These are phyloP conservation scores for Anomalospiza imberbis DNA, from an alignment of 2,797 vertebrate genomes.

Conservation along the genomic window DNA sequence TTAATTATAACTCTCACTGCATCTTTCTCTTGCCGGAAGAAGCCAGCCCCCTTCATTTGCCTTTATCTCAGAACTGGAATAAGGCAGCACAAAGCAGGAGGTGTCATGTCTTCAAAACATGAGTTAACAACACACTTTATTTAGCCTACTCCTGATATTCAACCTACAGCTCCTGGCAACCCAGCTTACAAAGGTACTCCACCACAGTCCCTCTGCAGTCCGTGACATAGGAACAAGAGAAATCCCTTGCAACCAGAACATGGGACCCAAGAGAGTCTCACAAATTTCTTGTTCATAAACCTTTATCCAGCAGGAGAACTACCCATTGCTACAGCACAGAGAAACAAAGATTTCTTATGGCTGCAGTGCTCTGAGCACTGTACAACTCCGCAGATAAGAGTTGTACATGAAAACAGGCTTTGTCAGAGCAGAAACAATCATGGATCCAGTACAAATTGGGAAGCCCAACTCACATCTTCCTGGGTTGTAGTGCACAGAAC, in stretches of 20 bases:
- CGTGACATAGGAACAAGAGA: neutral
- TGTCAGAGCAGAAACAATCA: neutral
- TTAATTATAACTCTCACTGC: neutral
- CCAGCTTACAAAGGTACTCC: neutral
- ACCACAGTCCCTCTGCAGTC: neutral
- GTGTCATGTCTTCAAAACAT: neutral
- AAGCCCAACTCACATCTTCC: rapidly evolving
- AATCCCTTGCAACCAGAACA: neutral
- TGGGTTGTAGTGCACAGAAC: rapidly evolving
- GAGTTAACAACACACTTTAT: neutral
- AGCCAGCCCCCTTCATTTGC: neutral
- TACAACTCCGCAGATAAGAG: neutral
- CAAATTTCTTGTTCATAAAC: neutral
- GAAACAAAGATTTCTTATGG: neutral
- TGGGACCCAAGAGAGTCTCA: neutral
- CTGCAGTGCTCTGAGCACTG: neutral
- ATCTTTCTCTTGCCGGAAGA: neutral
- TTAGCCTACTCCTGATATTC: neutral
- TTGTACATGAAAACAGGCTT: neutral
- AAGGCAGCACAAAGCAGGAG: neutral
- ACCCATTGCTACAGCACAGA: neutral
- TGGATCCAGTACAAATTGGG: neutral
- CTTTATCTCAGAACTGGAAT: neutral
- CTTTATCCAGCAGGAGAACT: neutral
- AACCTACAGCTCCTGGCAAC: neutral